Evolutionary conservation across 2,888 invertebrate species (phyloP).

Genomic region (Azorinus chamasolen): DNA sequence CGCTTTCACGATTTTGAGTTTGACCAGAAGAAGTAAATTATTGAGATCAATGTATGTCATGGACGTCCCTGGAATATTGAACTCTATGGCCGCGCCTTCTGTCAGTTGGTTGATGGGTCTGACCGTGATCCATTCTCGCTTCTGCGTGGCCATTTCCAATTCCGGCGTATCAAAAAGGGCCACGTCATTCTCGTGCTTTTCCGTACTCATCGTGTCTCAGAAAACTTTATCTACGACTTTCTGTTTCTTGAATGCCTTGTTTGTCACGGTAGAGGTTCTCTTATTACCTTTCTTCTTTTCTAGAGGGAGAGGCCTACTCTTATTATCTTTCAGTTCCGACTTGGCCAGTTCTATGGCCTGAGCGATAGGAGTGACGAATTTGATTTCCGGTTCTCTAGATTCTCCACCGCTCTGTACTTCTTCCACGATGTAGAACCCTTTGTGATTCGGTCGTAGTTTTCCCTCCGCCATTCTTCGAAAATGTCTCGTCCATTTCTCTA

Average conservation of each 20-base stretch:
- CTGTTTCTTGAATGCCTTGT: too few species aligned
- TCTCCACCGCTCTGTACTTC: too few species aligned
- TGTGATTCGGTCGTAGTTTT: too few species aligned
- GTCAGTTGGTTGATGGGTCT: conserved; percentile 11
- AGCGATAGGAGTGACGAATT: conserved; percentile 27
- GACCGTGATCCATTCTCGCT: too few species aligned
- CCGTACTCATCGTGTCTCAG: background rate
- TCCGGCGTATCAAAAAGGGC: too few species aligned
- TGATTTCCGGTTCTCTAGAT: background rate
- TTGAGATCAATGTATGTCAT: conserved; percentile 27
- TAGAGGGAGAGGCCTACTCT: too few species aligned
- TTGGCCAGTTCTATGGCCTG: conserved; percentile 31
- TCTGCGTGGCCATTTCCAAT: conserved; percentile 3
- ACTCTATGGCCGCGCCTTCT: too few species aligned
- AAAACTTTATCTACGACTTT: background rate
- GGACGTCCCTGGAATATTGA: too few species aligned
- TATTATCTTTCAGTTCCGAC: conserved; percentile 18
- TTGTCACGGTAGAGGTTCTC: background rate
- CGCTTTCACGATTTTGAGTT: conserved; percentile 34
- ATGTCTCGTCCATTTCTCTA: too few species aligned
- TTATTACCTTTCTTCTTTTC: background rate
- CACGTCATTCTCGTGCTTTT: too few species aligned
- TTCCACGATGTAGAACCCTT: too few species aligned
- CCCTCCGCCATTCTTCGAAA: too few species aligned
- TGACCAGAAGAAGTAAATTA: conserved; percentile 19